Evolutionary conservation across 2,113 vertebrate species (phyloP).

Genomic region (Corythoichthys haematopterus): DNA sequence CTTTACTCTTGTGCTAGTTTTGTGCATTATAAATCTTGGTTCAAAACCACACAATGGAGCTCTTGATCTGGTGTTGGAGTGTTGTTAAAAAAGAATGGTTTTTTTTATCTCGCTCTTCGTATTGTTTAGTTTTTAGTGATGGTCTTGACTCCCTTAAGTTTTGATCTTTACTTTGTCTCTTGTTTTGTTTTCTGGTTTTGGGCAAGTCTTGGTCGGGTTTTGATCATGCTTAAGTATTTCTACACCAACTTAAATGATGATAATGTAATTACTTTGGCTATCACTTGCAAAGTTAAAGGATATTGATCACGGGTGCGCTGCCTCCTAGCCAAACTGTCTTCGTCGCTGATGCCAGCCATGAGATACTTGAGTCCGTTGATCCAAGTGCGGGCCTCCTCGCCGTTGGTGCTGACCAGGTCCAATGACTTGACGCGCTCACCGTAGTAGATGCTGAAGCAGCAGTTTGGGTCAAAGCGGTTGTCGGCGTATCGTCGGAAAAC

Average conservation of each 20-base stretch:
- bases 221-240: neutral
- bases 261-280: neutral
- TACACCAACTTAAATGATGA: neutral
- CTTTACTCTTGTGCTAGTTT: too few species aligned
- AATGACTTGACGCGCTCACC: constrained; percentile 87
- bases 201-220: too few species aligned
- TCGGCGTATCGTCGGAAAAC: constrained; percentile 87
- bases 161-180: too few species aligned
- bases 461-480: constrained; percentile 88
- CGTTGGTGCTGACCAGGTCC: constrained; percentile 82
- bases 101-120: too few species aligned
- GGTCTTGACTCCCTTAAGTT: too few species aligned
- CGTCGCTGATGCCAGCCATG: constrained; percentile 93
- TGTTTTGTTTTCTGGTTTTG: too few species aligned
- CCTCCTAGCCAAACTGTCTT: constrained; percentile 89
- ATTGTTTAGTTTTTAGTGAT: too few species aligned
- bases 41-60: too few species aligned
- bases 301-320: constrained; percentile 96
- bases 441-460: constrained; percentile 94
- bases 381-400: constrained; percentile 88
- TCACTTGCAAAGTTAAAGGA: constrained; percentile 69
- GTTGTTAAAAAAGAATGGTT: too few species aligned
- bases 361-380: constrained; percentile 92
- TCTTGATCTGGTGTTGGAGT: too few species aligned
- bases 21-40: too few species aligned